Evolutionary conservation across 2,113 vertebrate species (phyloP).

Genomic region (Burhinus oedicnemus): DNA sequence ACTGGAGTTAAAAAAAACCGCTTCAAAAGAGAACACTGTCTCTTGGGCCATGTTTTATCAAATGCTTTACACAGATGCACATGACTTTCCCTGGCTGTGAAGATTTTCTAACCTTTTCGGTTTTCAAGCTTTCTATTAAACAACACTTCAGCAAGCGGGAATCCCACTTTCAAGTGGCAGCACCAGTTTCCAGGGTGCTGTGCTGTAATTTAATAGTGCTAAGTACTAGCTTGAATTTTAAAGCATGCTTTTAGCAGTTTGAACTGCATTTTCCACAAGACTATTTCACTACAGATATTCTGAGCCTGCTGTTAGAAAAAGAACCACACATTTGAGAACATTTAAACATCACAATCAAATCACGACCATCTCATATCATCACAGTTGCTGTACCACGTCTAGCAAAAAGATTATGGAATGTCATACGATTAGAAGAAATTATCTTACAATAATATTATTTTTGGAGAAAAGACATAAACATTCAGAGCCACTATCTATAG

Average conservation of each 20-base stretch:
- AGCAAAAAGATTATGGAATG: not conserved
- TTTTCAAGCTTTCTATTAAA: not conserved
- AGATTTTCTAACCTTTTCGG: not conserved
- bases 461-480: not conserved
- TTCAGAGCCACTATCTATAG: not conserved
- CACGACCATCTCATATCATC: not conserved
- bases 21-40: not conserved
- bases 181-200: not conserved
- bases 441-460: not conserved
- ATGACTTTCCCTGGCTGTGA: not conserved
- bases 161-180: not conserved
- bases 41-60: not conserved
- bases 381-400: not conserved
- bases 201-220: not conserved
- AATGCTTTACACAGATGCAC: not conserved
- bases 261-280: not conserved
- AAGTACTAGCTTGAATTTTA: conserved; percentile 15
- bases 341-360: not conserved
- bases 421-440: not conserved
- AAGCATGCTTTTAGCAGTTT: conserved; percentile 20
- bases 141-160: not conserved
- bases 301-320: not conserved
- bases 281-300: not conserved
- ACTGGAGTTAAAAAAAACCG: not conserved
- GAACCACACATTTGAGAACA: not conserved